Evolutionary conservation across 2,888 invertebrate genomes (phyloP).

Genomic region (Tetanocera ferruginea): DNA sequence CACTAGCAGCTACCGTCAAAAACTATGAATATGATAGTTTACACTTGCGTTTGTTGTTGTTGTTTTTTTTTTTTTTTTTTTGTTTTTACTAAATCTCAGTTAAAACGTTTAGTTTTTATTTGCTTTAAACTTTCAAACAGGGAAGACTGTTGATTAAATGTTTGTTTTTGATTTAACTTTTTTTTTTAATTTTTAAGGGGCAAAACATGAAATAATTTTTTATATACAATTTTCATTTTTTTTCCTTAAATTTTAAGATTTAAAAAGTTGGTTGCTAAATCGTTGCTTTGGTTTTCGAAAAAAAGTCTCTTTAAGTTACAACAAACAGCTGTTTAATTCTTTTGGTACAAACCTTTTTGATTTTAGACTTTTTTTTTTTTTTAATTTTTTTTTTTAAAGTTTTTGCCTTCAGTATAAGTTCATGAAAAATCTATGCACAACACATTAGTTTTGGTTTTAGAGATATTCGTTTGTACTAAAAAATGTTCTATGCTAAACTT

Average conservation of each 20-base stretch:
- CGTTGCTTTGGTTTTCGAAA: neutral
- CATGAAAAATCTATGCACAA: conserved; percentile 7
- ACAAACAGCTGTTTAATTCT: too few relatives aligned
- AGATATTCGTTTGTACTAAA: conserved; percentile 37
- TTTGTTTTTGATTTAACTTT: conserved; percentile 1
- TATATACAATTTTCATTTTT: neutral
- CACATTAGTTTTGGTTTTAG: conserved; percentile 22
- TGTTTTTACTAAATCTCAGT: too few relatives aligned
- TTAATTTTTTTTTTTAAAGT: too few relatives aligned
- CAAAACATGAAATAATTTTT: conserved; percentile 5
- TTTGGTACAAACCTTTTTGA: neutral
- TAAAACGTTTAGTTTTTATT: conserved; percentile 1
- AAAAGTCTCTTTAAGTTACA: neutral
- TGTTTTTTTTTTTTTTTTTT: too few relatives aligned
- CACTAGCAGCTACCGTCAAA: too few relatives aligned
- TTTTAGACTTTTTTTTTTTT: neutral
- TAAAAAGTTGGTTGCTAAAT: too few relatives aligned
- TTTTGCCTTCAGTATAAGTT: too few relatives aligned
- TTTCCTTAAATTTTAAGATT: too few relatives aligned
- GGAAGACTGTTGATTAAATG: conserved; percentile 37
- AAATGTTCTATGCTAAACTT: conserved; percentile 17
- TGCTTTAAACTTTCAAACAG: conserved; percentile 14
- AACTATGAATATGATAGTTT: too few relatives aligned
- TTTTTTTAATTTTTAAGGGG: too few relatives aligned
- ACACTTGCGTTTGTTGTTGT: too few relatives aligned